Conservation (phyloP, 2,888 invertebrate species). For the Apantesis nais region DNA sequence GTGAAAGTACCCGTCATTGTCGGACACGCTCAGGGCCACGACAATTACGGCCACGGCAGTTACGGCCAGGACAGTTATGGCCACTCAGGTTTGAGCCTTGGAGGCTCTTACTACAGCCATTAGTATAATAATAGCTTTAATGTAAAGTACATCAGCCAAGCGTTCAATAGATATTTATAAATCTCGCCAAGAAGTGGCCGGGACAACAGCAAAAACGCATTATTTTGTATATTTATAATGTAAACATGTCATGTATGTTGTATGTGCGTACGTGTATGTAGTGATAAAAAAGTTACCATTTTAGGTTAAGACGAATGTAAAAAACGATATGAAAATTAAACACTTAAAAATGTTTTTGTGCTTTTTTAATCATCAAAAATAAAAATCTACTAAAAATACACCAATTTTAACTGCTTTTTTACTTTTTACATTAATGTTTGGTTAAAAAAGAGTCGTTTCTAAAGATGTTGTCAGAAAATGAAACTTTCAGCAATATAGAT, state of each 20-base stretch:
- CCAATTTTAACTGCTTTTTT: too few species aligned
- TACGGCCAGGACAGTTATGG: conserved; percentile 43
- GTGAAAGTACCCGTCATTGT: conserved; percentile 81
- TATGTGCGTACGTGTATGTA: conserved; percentile 77
- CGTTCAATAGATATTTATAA: conserved; percentile 68
- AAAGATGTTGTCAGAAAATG: too few species aligned
- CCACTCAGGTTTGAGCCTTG: conserved; percentile 20
- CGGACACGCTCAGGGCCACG: conserved; percentile 55
- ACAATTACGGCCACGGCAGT: conserved; percentile 50
- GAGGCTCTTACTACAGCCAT: conserved; percentile 70
- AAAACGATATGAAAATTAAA: conserved; percentile 70
- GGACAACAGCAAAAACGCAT: conserved; percentile 78
- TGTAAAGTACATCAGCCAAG: conserved; percentile 62
- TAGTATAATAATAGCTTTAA: conserved; percentile 67
- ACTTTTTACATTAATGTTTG: neutral
- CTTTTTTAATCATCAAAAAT: conserved; percentile 43
- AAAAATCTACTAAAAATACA: too few species aligned
- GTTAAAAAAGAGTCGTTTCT: neutral
- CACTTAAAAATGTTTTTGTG: conserved; percentile 50
- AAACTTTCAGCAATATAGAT: too few species aligned
- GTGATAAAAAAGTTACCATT: conserved; percentile 83
- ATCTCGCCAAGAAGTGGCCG: conserved; percentile 75
- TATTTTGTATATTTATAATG: conserved; percentile 76
- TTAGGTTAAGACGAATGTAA: conserved; percentile 80
- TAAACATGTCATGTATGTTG: conserved; percentile 77